Base-by-base conservation (phyloP, 2,888 invertebrate species). In the Dorcus parallelipipedus region DNA sequence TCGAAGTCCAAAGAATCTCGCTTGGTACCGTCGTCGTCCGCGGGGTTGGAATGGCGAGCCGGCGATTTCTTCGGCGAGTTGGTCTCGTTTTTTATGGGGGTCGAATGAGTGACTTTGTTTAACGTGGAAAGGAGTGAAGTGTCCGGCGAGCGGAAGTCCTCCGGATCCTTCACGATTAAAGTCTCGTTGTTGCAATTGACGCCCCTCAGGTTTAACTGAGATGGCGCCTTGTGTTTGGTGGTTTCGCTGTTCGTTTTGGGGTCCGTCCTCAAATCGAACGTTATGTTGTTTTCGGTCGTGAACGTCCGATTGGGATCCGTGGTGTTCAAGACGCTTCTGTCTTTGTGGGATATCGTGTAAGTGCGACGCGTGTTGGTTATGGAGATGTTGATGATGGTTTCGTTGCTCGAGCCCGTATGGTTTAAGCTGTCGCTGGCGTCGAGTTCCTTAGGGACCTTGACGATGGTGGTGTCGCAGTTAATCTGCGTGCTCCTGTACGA, bases 1-100 rank as follows among this genome's bases (percentile, higher is more conserved):
- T 93, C 88, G 72, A 85, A 79, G 66, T 89, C 93, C 68, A 91
- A 84, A 2, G 93, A 93, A 74, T 90, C 89, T 73, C 91, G 88
- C 75, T 91, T 91, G 41, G 69, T 74, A 8, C 63, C 68, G 3
- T 72, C 73, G 9, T 75, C 75, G 8, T 75, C 75, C 9, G 47
- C 9, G 20, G 17, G 3, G 6, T 45, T 20, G 9, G 45, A 23
- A 4, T 17, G 23, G 17, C 10, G 42, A 17, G 42, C 10, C 5
- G 45, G 45, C 9, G 45, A 45, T 33, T 23, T 45, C 1, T 53
- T 54, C 23, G 59, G 56, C 3, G 59, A 63, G 3, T 72, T 72
- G 8, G 73, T 74, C 7, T 70, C 71, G n/a, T 52, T 58, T 43
- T 14, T 45, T 26, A 56, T 2, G 3, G 59, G 49, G 9, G 59